Evolutionary conservation across 2,797 vertebrate genomes (phyloP), one percentile per base, ranked within the genome.

Genomic region (Notolabrus celidotus): DNA sequence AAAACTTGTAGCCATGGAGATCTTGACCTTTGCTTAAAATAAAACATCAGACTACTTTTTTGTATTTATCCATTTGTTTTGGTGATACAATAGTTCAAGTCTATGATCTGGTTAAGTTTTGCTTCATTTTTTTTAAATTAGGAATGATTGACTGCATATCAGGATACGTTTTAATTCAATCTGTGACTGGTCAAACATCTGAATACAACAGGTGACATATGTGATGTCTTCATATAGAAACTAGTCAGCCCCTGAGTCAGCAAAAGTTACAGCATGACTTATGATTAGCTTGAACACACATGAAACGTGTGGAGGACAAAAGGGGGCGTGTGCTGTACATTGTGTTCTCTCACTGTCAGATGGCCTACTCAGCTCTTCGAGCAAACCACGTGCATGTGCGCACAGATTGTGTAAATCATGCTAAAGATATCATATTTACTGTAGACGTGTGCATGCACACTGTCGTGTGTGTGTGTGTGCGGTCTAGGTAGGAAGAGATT

Each of bases 291-390:
- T 71, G 60, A 50, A 49, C 50, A 55, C 52, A 42, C 31, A 27
- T 36, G 56, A 22, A 62, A 70, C 60, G 60, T 36, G 43, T 19
- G 33, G 46, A 36, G 65, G 63, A 23, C 27, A 34, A 27, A 60
- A 61, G 17, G 23, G 58, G 64, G 42, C 0, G 49, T 17, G 25
- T 17, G 29, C 36, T 59, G 84, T 67, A 79, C 82, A 80, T 80
- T 79, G 51, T 84, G 76, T 77, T 74, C 69, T 47, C 19, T 71
- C 55, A 29, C 42, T 27, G 47, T 45, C 50, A 43, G 53, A 41
- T 23, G 12, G 43, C 33, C 25, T 25, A 9, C 34, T 42, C 36
- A 3, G 19, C 17, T 23, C 55, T 47, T 51, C 14, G 33, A 36
- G 25, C 22, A 16, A 58, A 60, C 14, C 10, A 17, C 0, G 10